These are phyloP conservation scores for Apeltes quadracus DNA, from an alignment of 2,113 vertebrate species.

Conservation along the genomic window DNA sequence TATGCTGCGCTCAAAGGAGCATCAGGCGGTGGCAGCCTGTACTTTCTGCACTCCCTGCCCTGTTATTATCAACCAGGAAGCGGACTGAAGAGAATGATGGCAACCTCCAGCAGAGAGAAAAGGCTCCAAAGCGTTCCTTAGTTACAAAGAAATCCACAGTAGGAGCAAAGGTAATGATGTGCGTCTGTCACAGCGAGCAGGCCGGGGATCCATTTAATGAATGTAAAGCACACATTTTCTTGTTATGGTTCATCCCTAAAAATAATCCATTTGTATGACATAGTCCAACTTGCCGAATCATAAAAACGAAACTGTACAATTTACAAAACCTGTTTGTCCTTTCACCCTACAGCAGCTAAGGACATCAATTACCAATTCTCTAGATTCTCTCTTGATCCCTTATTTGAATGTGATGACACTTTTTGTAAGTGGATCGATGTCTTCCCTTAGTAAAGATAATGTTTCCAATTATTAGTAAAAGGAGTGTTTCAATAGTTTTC, in stretches of 20 bases:
- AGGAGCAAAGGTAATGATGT: constrained; percentile 29
- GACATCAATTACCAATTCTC: no score
- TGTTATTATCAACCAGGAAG: constrained; percentile 55
- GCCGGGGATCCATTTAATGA: constrained; percentile 24
- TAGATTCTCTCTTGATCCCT: not conserved
- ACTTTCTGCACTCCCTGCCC: constrained; percentile 34
- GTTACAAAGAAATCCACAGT: constrained; percentile 20
- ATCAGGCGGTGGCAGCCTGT: constrained; percentile 37
- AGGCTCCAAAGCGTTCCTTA: constrained; percentile 9
- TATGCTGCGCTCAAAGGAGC: constrained; percentile 12
- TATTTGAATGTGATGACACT: not conserved
- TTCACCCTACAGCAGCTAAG: not conserved
- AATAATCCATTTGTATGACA: no score
- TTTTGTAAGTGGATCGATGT: not conserved
- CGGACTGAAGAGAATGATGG: constrained; percentile 30
- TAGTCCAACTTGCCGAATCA: not conserved
- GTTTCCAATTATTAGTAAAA: not conserved
- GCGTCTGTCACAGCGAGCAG: constrained; percentile 2
- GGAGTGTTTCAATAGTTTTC: not conserved
- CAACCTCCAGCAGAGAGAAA: constrained; percentile 31
- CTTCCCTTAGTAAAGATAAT: not conserved
- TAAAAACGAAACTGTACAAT: not conserved
- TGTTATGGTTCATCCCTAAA: constrained; percentile 1
- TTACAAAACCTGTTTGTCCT: no score
- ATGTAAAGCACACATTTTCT: constrained; percentile 25